Percentiles rank a stretch among this genome's conserved stretches.
Evolutionary conservation across 2,797 vertebrate genomes (phyloP).

Genomic region (Lerista edwardsae): DNA sequence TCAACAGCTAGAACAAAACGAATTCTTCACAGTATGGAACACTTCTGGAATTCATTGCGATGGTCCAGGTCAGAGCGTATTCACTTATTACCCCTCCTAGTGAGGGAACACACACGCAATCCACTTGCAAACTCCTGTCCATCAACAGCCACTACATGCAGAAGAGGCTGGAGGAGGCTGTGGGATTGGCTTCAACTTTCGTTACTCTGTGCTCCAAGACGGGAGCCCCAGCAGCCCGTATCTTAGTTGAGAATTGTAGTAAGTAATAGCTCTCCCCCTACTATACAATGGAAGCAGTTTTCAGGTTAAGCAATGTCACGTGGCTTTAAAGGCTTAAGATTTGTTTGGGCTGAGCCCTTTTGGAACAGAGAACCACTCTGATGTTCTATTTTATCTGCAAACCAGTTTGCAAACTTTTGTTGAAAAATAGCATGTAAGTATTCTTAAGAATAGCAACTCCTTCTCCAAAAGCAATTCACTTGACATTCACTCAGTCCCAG

Average conservation of each 20-base stretch:
- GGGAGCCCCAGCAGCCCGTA: background rate
- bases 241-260: background rate
- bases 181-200: background rate
- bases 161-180: background rate
- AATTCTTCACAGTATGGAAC: background rate
- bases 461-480: too few relatives aligned
- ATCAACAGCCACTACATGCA: background rate
- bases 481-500: too few relatives aligned
- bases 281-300: too few relatives aligned
- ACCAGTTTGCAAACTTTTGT: too few relatives aligned
- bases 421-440: too few relatives aligned
- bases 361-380: too few relatives aligned
- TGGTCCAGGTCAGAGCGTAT: background rate
- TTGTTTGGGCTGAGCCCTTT: too few relatives aligned
- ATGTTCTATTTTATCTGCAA: too few relatives aligned
- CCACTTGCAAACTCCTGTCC: background rate
- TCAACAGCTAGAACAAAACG: background rate
- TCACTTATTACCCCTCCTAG: background rate
- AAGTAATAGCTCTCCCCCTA: background rate
- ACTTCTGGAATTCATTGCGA: background rate
- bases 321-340: too few relatives aligned
- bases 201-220: background rate
- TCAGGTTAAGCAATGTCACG: too few relatives aligned
- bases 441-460: too few relatives aligned
- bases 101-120: background rate